Evolutionary conservation across 2,113 vertebrate species (phyloP).

Genomic region (Alouatta palliata): DNA sequence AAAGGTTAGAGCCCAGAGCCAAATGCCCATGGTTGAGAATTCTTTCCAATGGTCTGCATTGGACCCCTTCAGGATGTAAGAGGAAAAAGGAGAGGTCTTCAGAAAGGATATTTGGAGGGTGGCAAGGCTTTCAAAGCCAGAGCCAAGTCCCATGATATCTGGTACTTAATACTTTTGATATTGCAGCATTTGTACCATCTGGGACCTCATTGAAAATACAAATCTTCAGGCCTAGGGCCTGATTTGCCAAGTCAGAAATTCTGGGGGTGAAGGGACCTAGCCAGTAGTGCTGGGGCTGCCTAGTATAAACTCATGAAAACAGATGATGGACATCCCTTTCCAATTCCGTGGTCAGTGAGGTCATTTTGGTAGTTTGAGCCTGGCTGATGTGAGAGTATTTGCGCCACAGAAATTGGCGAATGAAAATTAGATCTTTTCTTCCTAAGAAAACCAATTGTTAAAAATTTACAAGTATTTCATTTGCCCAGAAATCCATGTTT

Average conservation of each 20-base stretch:
- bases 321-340: background rate
- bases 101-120: background rate
- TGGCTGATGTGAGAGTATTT: background rate
- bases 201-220: background rate
- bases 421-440: slow-evolving; percentile 16
- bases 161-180: background rate
- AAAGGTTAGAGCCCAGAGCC: background rate
- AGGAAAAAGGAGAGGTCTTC: background rate
- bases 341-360: background rate
- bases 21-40: background rate
- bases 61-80: background rate
- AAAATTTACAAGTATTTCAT: slow-evolving; percentile 2
- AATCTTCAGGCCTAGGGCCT: background rate
- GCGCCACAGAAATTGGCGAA: slow-evolving; percentile 49
- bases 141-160: background rate
- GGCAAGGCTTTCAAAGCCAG: background rate
- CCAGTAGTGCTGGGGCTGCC: background rate
- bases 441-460: background rate
- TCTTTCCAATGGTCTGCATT: background rate
- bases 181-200: background rate
- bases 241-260: background rate
- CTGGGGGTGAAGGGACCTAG: background rate
- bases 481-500: background rate
- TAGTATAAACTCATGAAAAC: background rate
- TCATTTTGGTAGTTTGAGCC: background rate